Percentiles rank a stretch among this genome's conserved stretches.
Conservation (phyloP, 2,797 vertebrate species). For the Rhinoraja longicauda region DNA sequence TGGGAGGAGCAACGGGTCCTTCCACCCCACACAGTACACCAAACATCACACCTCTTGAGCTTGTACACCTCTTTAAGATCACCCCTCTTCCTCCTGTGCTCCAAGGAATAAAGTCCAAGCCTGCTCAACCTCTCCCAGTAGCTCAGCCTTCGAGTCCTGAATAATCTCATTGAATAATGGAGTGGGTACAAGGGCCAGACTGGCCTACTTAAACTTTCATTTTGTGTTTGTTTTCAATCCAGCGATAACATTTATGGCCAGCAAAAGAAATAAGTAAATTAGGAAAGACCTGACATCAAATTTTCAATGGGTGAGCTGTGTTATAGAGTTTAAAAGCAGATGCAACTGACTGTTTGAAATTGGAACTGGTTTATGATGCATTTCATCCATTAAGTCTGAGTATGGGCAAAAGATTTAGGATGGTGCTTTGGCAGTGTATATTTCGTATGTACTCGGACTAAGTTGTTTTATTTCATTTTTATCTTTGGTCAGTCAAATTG, state of each 20-base stretch:
- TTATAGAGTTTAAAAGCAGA: not conserved
- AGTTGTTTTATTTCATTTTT: no score
- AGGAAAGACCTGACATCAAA: not conserved
- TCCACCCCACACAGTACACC: no score
- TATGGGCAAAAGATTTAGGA: not conserved
- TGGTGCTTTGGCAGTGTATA: not conserved
- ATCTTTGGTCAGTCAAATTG: not conserved
- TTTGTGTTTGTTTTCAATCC: not conserved
- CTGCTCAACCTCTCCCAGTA: no score
- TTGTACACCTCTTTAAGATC: no score
- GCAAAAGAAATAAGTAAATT: not conserved
- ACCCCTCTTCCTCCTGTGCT: no score
- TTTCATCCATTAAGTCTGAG: conserved; percentile 4
- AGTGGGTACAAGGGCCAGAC: no score
- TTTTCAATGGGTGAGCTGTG: not conserved
- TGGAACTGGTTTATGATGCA: not conserved
- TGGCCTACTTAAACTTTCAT: no score
- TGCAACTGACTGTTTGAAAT: conserved; percentile 16
- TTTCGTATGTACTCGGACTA: not conserved
- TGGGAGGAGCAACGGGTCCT: no score
- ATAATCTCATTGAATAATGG: no score
- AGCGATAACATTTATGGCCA: not conserved
- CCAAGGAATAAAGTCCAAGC: no score
- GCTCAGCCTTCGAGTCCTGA: no score
- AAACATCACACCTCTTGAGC: no score